phyloP scores from a whole-genome alignment of 2,888 invertebrate genomes.

The Liposcelis brunnea region DNA sequence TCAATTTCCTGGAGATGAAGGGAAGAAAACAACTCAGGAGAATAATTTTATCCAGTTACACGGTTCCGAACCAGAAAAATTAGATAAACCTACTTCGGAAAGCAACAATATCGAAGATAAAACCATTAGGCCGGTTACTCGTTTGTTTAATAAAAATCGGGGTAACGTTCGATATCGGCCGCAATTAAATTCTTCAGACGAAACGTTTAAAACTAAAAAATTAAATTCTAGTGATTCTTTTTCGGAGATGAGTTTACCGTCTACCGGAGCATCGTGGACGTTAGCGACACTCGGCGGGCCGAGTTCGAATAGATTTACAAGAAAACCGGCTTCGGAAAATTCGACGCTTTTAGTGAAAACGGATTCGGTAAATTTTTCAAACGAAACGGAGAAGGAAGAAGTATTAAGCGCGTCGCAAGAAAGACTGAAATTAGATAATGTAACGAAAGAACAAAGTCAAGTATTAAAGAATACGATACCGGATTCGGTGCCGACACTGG shows the following conservation, averaged over 20 bases:
- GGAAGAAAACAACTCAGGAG: not conserved
- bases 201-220: no score
- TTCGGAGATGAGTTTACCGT: not conserved
- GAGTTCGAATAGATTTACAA: not conserved
- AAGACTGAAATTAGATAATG: not conserved
- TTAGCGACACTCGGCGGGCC: not conserved
- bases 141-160: no score
- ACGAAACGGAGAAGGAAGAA: not conserved
- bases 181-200: not conserved
- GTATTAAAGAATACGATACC: slow-evolving; percentile 7
- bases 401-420: not conserved
- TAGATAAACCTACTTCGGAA: not conserved
- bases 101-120: not conserved
- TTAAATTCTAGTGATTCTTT: no score
- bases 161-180: not conserved
- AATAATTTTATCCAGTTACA: not conserved
- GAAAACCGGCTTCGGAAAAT: not conserved
- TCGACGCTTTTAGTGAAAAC: not conserved
- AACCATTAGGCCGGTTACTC: not conserved
- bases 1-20: no score
- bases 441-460: slow-evolving; percentile 5
- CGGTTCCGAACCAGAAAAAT: not conserved
- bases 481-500: not conserved
- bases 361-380: no score
- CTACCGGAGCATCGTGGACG: not conserved